Evolutionary conservation across 2,888 invertebrate species (phyloP).

Genomic region (Noctua pronuba): DNA sequence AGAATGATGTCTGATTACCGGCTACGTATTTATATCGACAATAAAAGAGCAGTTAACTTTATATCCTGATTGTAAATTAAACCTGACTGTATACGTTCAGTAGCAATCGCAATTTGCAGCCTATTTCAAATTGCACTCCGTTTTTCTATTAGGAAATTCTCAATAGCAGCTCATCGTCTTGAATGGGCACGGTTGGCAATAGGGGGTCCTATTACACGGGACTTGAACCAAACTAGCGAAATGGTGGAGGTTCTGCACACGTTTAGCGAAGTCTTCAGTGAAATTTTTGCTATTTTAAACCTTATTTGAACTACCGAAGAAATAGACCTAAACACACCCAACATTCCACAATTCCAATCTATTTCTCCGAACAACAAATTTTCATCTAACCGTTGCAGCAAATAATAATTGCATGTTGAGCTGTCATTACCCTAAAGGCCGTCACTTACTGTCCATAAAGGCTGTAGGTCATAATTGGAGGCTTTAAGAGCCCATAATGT

Average conservation of each 20-base stretch:
- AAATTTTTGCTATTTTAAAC: background rate
- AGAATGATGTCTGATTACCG: background rate
- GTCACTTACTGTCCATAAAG: constrained; percentile 16
- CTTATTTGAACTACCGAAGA: background rate
- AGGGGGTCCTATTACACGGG: background rate
- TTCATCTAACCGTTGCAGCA: background rate
- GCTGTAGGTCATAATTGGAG: constrained; percentile 26
- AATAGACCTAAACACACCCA: background rate
- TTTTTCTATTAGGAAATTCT: background rate
- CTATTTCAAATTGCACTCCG: background rate
- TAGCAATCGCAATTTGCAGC: constrained; percentile 4
- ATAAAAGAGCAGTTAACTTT: background rate
- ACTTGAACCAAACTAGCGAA: background rate
- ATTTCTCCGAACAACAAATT: constrained; percentile 1
- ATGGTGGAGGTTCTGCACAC: background rate
- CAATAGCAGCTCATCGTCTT: background rate
- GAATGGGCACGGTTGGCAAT: background rate
- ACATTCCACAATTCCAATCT: background rate
- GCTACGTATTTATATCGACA: background rate
- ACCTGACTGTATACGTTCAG: constrained; percentile 4
- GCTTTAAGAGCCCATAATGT: constrained; percentile 36
- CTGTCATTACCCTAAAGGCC: constrained; percentile 3
- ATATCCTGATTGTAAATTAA: background rate
- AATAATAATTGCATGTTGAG: constrained; percentile 23
- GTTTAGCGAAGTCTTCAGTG: background rate